phyloP scores from a whole-genome alignment of 2,113 vertebrate genomes.

The Catagonus wagneri region DNA sequence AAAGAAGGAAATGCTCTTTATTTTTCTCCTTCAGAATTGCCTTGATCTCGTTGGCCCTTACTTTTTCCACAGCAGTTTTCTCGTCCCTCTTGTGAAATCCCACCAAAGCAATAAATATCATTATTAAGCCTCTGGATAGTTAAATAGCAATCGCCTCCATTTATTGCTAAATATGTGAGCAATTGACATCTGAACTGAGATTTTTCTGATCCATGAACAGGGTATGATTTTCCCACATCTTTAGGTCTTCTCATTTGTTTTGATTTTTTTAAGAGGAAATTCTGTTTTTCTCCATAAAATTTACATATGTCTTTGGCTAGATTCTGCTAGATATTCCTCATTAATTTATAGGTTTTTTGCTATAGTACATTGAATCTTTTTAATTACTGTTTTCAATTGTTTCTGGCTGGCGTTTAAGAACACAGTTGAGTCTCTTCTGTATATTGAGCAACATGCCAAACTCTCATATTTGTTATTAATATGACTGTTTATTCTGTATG shows the following conservation, averaged over 20 bases:
- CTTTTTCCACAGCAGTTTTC: not conserved
- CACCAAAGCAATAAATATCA: not conserved
- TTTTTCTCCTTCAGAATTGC: not conserved
- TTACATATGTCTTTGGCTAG: not conserved
- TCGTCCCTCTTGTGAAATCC: not conserved
- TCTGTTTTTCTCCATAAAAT: not conserved
- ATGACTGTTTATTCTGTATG: not conserved
- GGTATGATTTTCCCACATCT: not conserved
- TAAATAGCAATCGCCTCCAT: not conserved
- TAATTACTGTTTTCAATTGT: constrained; percentile 60
- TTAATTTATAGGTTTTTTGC: constrained; percentile 45
- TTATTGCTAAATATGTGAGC: not conserved
- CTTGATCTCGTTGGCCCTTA: not conserved
- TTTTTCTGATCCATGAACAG: not conserved
- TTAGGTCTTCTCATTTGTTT: not conserved
- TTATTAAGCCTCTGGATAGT: not conserved
- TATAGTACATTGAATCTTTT: constrained; percentile 2
- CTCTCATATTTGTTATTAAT: constrained; percentile 31
- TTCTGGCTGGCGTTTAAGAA: constrained; percentile 41
- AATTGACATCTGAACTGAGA: not conserved
- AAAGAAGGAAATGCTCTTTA: not conserved
- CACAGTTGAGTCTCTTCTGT: constrained; percentile 3
- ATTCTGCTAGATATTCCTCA: not conserved
- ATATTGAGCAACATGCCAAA: not conserved
- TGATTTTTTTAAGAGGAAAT: not conserved